A percentile compares a stretch with the other conserved stretches of the same genome.
phyloP scores from a whole-genome alignment of 2,888 invertebrate genomes.

The Loripinus fragilis region DNA sequence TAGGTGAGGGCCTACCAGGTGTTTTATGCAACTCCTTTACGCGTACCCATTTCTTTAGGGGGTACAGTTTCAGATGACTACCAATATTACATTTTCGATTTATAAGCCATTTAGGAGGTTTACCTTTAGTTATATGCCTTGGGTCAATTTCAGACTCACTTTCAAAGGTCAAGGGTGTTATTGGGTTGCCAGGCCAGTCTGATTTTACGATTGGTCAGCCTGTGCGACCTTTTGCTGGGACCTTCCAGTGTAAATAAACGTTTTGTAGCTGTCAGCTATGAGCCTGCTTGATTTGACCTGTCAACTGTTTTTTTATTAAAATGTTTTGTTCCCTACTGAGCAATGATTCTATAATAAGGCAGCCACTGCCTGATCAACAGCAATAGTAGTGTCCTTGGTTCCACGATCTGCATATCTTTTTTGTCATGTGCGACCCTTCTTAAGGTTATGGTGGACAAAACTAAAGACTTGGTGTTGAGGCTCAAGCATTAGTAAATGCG shows the following conservation, averaged over 20 bases:
- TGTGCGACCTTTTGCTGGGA: neutral
- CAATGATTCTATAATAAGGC: neutral
- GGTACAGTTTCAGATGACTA: conserved; percentile 9
- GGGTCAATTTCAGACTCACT: neutral
- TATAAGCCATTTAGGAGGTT: neutral
- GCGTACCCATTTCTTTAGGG: neutral
- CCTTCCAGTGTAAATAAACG: neutral
- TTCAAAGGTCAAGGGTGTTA: neutral
- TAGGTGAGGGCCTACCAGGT: neutral
- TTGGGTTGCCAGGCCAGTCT: neutral
- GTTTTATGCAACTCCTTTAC: neutral
- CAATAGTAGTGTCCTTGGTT: neutral
- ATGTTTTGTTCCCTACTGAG: neutral
- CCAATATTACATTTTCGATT: neutral
- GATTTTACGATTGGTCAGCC: neutral
- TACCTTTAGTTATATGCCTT: neutral
- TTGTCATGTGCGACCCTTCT: neutral
- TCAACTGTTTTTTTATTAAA: neutral
- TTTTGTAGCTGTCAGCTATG: neutral
- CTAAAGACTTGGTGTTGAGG: neutral
- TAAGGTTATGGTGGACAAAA: neutral
- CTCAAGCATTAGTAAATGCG: conserved; percentile 9
- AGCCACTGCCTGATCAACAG: conserved; percentile 5
- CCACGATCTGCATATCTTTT: neutral
- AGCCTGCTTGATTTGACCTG: neutral